Evolutionary conservation across 2,888 invertebrate genomes (phyloP).

Genomic region (Caenorhabditis japonica): DNA sequence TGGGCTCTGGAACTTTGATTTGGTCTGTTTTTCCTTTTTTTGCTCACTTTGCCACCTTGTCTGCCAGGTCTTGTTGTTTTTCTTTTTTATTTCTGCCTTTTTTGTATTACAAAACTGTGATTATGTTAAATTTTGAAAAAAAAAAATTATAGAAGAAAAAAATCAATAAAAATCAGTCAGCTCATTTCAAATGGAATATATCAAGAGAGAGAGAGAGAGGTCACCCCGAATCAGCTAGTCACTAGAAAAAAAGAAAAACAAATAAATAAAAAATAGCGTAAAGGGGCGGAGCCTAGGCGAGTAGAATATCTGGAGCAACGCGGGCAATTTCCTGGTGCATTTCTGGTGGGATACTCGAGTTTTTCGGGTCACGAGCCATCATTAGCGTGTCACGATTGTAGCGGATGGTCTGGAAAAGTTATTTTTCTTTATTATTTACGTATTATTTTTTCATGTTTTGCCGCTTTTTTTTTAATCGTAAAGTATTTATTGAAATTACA

Average conservation of each 20-base stretch:
- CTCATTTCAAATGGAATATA: too few relatives aligned
- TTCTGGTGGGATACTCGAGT: constrained; percentile 12
- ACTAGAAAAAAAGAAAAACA: background rate
- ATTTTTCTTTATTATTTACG: too few relatives aligned
- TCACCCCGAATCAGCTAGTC: too few relatives aligned
- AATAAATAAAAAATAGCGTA: constrained; percentile 1
- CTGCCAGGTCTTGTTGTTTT: constrained; percentile 3
- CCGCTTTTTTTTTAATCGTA: too few relatives aligned
- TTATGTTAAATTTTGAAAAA: too few relatives aligned
- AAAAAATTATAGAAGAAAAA: too few relatives aligned
- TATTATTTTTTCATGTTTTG: too few relatives aligned
- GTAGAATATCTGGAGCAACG: constrained; percentile 49
- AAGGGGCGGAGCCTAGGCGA: constrained; percentile 12
- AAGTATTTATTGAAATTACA: too few relatives aligned
- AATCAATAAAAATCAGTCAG: too few relatives aligned
- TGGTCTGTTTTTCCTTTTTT: background rate
- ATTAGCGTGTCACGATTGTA: constrained; percentile 55
- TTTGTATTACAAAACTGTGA: too few relatives aligned
- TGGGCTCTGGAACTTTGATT: constrained; percentile 35
- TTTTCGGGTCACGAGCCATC: constrained; percentile 32
- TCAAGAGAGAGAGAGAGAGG: too few relatives aligned
- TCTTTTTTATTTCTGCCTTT: too few relatives aligned
- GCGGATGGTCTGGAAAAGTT: constrained; percentile 41
- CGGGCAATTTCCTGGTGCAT: constrained; percentile 38
- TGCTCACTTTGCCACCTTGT: background rate